Base-by-base conservation (phyloP, 2,113 vertebrate genomes). In the Hemibagrus wyckioides region DNA sequence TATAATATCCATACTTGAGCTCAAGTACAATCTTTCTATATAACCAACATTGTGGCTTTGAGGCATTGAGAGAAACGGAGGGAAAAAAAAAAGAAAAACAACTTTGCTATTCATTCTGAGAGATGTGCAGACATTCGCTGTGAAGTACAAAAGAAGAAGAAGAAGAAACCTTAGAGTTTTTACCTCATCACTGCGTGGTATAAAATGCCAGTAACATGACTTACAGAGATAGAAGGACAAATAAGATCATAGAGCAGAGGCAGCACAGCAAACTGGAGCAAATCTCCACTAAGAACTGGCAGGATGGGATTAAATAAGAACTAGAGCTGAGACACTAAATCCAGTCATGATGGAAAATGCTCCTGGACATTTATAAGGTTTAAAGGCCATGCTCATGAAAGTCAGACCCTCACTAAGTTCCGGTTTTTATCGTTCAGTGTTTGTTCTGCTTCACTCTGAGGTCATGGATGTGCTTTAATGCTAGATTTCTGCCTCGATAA, bases 331-430 rank as follows among this genome's bases (percentile, higher is more conserved):
- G 76, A 30, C 76, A 36, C 50, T 21, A 23, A 80, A 80, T 56
- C 50, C 50, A 4, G 14, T 56, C n/a, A 8, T n/a, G 30, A 54
- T 19, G n/a, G n/a, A 54, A n/a, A 33, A 33, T 33, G 48, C 28
- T 80, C 48, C 50, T 80, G 76, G 76, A 56, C 50, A 10, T 80
- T 80, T 80, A 33, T 56, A 33, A 80, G 56, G 50, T 52, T n/a
- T 48, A 77, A 50, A 52, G 28, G 6, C 8, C 50, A 4, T 19
- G 50, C 48, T 54, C 15, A 79, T 48, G n/a, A 13, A 30, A 14
- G 50, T 8, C 75, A 52, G 48, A 52, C n/a, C 10, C 28, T n/a
- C n/a, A 80, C n/a, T 19, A 28, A 14, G 0, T 50, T 33, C 48
- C 15, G 30, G n/a, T n/a, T n/a, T 2, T 19, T 30, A 79, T 30